Base-by-base conservation (phyloP, 2,888 invertebrate species). In the Pimpla rufipes region DNA sequence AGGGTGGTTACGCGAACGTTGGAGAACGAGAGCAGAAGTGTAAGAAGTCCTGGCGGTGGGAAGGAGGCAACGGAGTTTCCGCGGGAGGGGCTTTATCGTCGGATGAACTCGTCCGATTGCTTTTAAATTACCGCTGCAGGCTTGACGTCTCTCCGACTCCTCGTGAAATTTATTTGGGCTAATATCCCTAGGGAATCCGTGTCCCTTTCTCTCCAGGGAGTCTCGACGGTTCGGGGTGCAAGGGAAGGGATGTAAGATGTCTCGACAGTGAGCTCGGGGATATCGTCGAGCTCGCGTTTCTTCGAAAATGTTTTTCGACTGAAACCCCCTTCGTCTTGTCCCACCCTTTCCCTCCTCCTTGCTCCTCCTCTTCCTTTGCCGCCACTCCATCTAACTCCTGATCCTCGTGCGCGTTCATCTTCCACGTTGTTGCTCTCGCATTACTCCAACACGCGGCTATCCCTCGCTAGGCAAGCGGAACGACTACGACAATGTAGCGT, bases 51-150 rank as follows among this genome's bases (percentile, higher is more conserved):
- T 11, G 11, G 35, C 11, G 37, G n/a, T 40, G 11, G 23, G 35
- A 37, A 62, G 62, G 29, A 52, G 70, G n/a, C 52, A 29, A 57
- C 23, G 45, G 23, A 45, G 29, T 71, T 62, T 71, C 66, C 37
- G 42, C 47, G 35, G 40, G n/a, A 79, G 66, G 52, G 59, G 75
- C 76, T 73, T 81, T 71, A 79, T 83, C 86, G 85, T 85, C 84
- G 86, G 85, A 89, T 89, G 88, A 90, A 89, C 88, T 88, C 84
- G 85, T 89, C 86, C 88, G 86, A 90, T 90, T 88, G 88, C 89
- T 87, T 89, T 88, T 90, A 87, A 90, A 90, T 90, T 89, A 89
- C 86, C 88, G 84, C 79, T 73, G 75, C 79, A 57, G 47, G 37
- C 79, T 67, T 73, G 76, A 83, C 79, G 73, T 68, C 59, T 47